A percentile compares a stretch with the other conserved stretches of the same genome.
phyloP scores from a whole-genome alignment of 2,888 invertebrate genomes.

The Standfussiana lucernea region DNA sequence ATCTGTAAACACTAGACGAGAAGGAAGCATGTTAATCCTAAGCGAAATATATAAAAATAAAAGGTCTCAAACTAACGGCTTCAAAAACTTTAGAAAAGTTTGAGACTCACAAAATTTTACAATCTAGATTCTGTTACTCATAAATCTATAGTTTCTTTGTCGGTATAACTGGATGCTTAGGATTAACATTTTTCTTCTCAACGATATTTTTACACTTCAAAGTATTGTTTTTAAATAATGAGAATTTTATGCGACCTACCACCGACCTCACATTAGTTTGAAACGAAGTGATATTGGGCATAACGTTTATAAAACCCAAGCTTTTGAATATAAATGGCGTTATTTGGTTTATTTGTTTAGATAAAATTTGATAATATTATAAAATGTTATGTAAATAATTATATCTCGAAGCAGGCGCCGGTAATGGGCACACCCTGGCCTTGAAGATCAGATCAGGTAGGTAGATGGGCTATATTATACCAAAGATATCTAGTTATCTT shows the following conservation, averaged over 20 bases:
- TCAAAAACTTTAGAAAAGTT: not conserved
- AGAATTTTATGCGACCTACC: slow-evolving; percentile 57
- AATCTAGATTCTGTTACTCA: not conserved
- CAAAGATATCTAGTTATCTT: not conserved
- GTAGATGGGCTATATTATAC: slow-evolving; percentile 8
- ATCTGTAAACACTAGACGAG: not conserved
- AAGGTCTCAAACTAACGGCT: not conserved
- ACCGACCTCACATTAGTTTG: slow-evolving; percentile 56
- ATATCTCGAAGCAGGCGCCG: slow-evolving; percentile 34
- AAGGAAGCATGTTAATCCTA: not conserved
- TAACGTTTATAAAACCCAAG: slow-evolving; percentile 43
- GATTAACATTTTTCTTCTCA: slow-evolving; percentile 37
- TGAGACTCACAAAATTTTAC: not conserved
- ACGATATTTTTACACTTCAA: slow-evolving; percentile 25
- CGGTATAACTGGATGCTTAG: slow-evolving; percentile 16
- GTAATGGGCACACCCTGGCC: slow-evolving; percentile 28
- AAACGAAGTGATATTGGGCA: slow-evolving; percentile 48
- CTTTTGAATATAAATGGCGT: slow-evolving; percentile 55
- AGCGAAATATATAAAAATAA: not conserved
- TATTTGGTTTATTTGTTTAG: slow-evolving; percentile 49
- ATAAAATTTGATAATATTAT: slow-evolving; percentile 35
- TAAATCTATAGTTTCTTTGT: slow-evolving; percentile 37
- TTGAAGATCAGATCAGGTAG: slow-evolving; percentile 39
- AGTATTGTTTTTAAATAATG: slow-evolving; percentile 59
- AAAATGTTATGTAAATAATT: slow-evolving; percentile 53